Evolutionary conservation across 2,113 vertebrate species (phyloP), one percentile per base, ranked within the genome.

Genomic region (Nettapus auritus): DNA sequence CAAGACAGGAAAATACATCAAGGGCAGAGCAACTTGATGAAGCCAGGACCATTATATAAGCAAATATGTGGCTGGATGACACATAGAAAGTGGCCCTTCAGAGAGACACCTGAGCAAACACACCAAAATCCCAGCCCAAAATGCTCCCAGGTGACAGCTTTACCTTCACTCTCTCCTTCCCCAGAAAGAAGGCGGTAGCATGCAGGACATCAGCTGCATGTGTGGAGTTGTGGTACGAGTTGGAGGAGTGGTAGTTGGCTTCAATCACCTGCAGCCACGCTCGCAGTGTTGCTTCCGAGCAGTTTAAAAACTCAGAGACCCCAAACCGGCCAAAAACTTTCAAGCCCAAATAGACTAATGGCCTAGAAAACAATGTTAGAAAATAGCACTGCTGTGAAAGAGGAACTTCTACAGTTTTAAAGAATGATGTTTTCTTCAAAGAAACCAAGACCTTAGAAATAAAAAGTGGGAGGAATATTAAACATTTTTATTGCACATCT

Each of bases 151-250:
- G 26, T 46, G 57, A 38, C 85, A 40, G 12, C 21, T 71, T 53
- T 98, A 99, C 99, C 99, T 99, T 99, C 74, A 99, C 99, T 96
- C 98, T 97, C 28, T 99, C 99, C 89, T 99, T 99, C 63, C 98
- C 97, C 0, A 99, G 98, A 93, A 99, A 99, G 98, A 98, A 99
- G 40, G 99, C 99, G 0, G 99, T 99, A 38, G 99, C 99, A 0
- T 99, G 99, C 81, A 99, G 97, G 40, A 99, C 99, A 5, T 99
- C 99, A 0, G 99, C 99, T 0, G 99, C 99, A 0, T 99, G 99
- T 0, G 99, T 99, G 88, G 99, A 99, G 97, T 99, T 99, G 94
- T 99, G 99, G 98, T 99, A 99, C 34, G 99, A 98, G 62, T 99
- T 99, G 95, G 99, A 99, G 9, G 99, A 97, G 86, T 99, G 99